Evolutionary conservation across 2,888 invertebrate species (phyloP).

Genomic region (Sarcophaga rosellei): DNA sequence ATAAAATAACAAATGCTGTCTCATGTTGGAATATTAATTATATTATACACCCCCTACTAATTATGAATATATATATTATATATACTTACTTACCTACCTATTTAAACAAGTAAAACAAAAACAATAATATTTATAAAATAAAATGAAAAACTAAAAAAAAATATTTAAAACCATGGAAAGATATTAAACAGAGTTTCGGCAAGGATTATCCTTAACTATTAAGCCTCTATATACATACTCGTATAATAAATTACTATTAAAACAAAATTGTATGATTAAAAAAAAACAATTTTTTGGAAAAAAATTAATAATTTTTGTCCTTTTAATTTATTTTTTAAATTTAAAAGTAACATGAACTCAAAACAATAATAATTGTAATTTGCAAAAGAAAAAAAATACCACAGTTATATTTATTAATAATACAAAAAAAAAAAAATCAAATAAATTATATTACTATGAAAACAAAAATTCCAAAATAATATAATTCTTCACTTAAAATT

Average conservation of each 20-base stretch:
- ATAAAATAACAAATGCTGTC: slow-evolving; percentile 71
- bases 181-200: slow-evolving; percentile 68
- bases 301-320: slow-evolving; percentile 48
- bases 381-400: slow-evolving; percentile 51
- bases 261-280: slow-evolving; percentile 50
- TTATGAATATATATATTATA: slow-evolving; percentile 69
- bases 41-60: slow-evolving; percentile 64
- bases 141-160: slow-evolving; percentile 45
- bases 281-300: slow-evolving; percentile 6
- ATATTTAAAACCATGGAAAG: slow-evolving; percentile 58
- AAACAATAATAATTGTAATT: slow-evolving; percentile 69
- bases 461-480: slow-evolving; percentile 32
- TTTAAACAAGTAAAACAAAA: slow-evolving; percentile 66
- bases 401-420: slow-evolving; percentile 64
- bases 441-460: slow-evolving; percentile 60
- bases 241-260: slow-evolving; percentile 60
- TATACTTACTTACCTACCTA: slow-evolving; percentile 63
- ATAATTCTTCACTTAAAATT: slow-evolving; percentile 39
- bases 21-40: slow-evolving; percentile 75
- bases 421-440: slow-evolving; percentile 40
- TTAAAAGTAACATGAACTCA: slow-evolving; percentile 63
- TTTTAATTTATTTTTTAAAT: slow-evolving; percentile 58
- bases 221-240: slow-evolving; percentile 66
- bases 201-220: slow-evolving; percentile 64
- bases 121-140: slow-evolving; percentile 70